A percentile compares a stretch with the other conserved stretches of the same genome.
phyloP scores from a whole-genome alignment of 2,113 vertebrate species.

The Pristiophorus japonicus region DNA sequence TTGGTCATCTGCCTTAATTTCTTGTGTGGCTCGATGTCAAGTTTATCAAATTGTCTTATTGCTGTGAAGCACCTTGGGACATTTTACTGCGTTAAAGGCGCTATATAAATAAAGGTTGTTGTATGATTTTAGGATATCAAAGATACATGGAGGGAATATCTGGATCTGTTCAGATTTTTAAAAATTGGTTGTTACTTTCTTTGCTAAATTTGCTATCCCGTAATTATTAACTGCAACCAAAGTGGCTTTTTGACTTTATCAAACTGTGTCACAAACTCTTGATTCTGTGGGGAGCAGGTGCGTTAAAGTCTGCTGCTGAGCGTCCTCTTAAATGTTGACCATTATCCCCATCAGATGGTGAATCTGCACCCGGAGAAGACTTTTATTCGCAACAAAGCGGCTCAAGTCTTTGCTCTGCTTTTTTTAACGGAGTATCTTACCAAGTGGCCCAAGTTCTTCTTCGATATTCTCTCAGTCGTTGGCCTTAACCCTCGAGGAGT shows the following conservation, averaged over 20 bases:
- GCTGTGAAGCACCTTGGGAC: too few species aligned
- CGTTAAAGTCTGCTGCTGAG: not conserved
- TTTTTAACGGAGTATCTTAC: slow-evolving; percentile 91
- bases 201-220: not conserved
- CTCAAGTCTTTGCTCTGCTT: slow-evolving; percentile 91
- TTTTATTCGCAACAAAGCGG: slow-evolving; percentile 96
- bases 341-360: slow-evolving; percentile 65
- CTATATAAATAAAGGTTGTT: too few species aligned
- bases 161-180: not conserved
- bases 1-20: too few species aligned
- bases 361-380: slow-evolving; percentile 81
- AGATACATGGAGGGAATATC: not conserved
- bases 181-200: not conserved
- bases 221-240: not conserved
- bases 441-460: slow-evolving; percentile 96
- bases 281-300: too few species aligned
- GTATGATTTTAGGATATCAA: too few species aligned
- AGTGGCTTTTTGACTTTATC: slow-evolving; percentile 28
- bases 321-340: not conserved
- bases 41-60: too few species aligned
- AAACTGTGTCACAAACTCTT: not conserved
- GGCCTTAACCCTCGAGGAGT: slow-evolving; percentile 84
- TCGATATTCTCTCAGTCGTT: slow-evolving; percentile 84
- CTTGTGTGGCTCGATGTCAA: too few species aligned
- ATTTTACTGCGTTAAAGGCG: too few species aligned